Percentiles rank a stretch among this genome's conserved stretches.
Conservation (phyloP, 2,113 vertebrate species). For the Odocoileus hemionus region DNA sequence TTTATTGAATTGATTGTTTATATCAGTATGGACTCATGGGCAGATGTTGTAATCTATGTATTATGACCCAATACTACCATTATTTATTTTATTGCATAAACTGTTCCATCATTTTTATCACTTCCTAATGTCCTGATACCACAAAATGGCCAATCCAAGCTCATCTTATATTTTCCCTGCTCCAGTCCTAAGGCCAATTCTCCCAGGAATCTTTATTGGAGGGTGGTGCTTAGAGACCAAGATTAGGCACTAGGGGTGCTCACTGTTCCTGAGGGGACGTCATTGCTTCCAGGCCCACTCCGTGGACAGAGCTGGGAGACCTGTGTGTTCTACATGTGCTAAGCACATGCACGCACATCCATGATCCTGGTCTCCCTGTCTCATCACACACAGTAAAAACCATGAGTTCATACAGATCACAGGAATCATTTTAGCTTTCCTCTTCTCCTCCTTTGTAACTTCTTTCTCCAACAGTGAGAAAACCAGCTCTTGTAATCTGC, state of each 20-base stretch:
- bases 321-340: fast-evolving
- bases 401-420: fast-evolving
- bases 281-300: fast-evolving
- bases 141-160: background rate
- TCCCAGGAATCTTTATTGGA: background rate
- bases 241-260: fast-evolving
- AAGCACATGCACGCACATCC: background rate
- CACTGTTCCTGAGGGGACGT: fast-evolving
- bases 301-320: background rate
- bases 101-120: no score
- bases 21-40: background rate
- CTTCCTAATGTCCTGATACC: background rate
- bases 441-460: no score
- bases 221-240: background rate
- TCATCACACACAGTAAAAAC: fast-evolving
- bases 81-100: no score
- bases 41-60: background rate
- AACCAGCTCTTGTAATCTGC: background rate
- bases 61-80: no score
- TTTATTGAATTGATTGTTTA: background rate
- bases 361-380: background rate
- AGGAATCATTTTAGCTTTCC: no score
- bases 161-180: background rate
- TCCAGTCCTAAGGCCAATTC: background rate
- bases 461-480: background rate